Evolutionary conservation across 2,797 vertebrate species (phyloP), one percentile per base, ranked within the genome.

Genomic region (Pseudotriccus pelzelni): DNA sequence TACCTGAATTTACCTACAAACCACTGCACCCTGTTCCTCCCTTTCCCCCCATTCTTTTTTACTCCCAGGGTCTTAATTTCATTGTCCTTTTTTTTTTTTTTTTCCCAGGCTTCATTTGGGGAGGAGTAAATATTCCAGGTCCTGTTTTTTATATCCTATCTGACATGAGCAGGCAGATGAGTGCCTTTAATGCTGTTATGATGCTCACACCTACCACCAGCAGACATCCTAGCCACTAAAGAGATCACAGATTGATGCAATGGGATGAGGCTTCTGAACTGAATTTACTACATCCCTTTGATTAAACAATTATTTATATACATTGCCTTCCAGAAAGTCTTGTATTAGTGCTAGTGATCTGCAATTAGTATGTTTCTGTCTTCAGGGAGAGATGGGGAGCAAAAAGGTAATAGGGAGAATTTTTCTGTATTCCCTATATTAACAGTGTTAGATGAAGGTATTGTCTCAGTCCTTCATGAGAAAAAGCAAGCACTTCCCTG

Each of bases 21-120:
- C 50, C 0, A 0, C 37, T 34, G 7, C n/a, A 24, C 0, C 0
- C 36, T 37, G 19, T 63, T 50, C 18, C 17, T 30, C 36, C 16
- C 9, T 30, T 4, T 11, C 6, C 10, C 12, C 14, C 7, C 2
- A 3, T 6, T 7, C 22, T 84, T 68, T 67, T 72, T 23, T 0
- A 46, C 16, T 87, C 7, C 5, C 11, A 50, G 17, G 10, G 5
- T 90, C 37, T 69, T 72, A 0, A 44, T 90, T 91, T 82, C 23
- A 34, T 62, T 73, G 62, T 32, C 7, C 4, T 69, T 89, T 80
- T 12, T 75, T 79, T 12, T 75, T 79, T 6, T 23, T 47, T 47
- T 24, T 24, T 14, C 41, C 41, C 41, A 76, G 28, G 17, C 24
- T 76, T 58, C 18, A 14, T 83, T 66, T 87, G 24, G 28, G 11